Base-by-base conservation (phyloP, 2,888 invertebrate species). In the Doris montereyensis region DNA sequence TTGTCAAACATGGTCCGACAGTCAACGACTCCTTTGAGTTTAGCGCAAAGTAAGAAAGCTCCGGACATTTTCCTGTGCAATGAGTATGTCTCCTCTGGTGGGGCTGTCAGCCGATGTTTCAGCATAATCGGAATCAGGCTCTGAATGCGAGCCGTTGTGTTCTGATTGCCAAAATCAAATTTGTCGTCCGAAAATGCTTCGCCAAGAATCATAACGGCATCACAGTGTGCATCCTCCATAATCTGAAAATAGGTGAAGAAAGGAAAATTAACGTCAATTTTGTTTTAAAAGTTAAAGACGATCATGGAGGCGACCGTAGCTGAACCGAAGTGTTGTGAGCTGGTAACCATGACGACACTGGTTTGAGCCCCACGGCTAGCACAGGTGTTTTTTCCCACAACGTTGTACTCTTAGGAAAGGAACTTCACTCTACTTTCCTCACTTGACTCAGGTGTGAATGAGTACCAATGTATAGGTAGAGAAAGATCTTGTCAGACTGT, bases 31-130 rank as follows among this genome's bases (percentile, higher is more conserved):
- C 96, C 95, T 87, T 95, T 94, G 75, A 99, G 93, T 88, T 97
- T 97, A 0, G 97, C 94, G 89, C 97, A 97, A 0, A 99, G 93
- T 30, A 99, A 92, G 92, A 98, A 99, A 17, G 97, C 95, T 0
- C 99, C 99, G 0, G 99, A 97, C 70, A 99, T 93, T 92, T 99
- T 99, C 80, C 99, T 94, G 91, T 99, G 99, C 26, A 99, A 93
- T 0, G 99, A 99, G 92, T 99, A 99, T 85, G 97, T 97, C 92
- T 99, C 99, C 91, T 99, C 98, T 0, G 99, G 99, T 0, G 99
- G 99, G 0, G 99, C 97, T 81, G 97, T 97, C 1, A 99, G 93
- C 28, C 99, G 93, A 89, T 99, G 97, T 67, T 95, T 95, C 75
- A 99, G 93, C 94, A 99, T 98, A 0, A 97, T 96, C 0, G 99